Base-by-base conservation (phyloP, 2,797 vertebrate genomes). In the Urosaurus nigricauda region DNA sequence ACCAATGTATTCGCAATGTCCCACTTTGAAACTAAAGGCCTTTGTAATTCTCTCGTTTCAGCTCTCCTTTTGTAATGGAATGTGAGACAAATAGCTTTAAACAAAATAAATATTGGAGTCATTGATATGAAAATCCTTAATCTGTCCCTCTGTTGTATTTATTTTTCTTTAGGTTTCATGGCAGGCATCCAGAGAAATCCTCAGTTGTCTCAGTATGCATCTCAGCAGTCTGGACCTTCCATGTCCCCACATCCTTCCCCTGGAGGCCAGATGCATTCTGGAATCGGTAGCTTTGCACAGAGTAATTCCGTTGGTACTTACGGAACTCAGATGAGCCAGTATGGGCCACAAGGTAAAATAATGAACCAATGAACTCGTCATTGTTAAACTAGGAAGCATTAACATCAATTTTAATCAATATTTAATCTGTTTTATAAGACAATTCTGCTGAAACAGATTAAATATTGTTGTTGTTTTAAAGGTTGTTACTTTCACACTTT, bases 201-300 rank as follows among this genome's bases (percentile, higher is more conserved):
- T 93, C 96, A 97, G 63, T 95, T 98, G 95, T 97, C 98, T 90
- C 98, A 98, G 88, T 99, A 98, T 95, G 97, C 97, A 87, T 96
- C 98, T 94, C 98, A 98, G 79, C 98, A 98, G 92, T 97, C 98
- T 2, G 98, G 97, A 92, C 97, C 98, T 47, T 97, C 98, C 78
- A 98, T 98, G 97, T 99, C 98, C 86, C 98, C 98, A 68, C 98
- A 98, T 91, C 97, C 98, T 70, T 98, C 98, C 80, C 97, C 98
- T 58, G 98, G 97, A 92, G 97, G 97, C 86, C 98, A 98, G 83
- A 94, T 99, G 95, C 98, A 99, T 94, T 96, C 98, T 88, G 98
- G 98, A 83, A 98, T 98, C 90, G 93, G 97, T 93, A 95, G 97
- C 90, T 99, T 98, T 96, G 97, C 98, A 94, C 98, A 99, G 95